Conservation (phyloP, 2,797 vertebrate species). For the Scleropages formosus region DNA sequence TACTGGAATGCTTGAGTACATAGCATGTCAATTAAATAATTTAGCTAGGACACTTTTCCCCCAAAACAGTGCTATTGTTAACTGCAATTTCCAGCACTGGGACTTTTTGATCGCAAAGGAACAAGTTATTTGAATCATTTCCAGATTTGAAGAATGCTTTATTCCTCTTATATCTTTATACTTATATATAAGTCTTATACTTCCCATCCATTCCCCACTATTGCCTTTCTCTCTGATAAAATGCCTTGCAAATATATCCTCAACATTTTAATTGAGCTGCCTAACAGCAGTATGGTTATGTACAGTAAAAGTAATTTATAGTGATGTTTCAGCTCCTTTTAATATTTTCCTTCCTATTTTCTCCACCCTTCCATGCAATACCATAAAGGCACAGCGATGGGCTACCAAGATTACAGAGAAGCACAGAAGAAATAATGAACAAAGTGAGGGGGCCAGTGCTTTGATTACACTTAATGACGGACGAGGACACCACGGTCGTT, state of each 20-base stretch:
- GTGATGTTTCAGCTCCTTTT: background rate
- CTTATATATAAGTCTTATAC: no score
- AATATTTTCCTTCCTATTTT: background rate
- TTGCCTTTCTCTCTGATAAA: background rate
- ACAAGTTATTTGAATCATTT: background rate
- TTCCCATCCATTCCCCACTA: background rate
- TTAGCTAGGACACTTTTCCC: background rate
- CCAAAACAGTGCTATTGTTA: background rate
- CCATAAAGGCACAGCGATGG: slow-evolving; percentile 17
- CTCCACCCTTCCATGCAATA: background rate
- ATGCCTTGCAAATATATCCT: background rate
- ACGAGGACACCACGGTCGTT: slow-evolving; percentile 6
- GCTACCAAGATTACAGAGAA: background rate
- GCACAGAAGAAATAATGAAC: slow-evolving; percentile 9
- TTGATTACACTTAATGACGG: slow-evolving; percentile 23
- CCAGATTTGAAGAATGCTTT: background rate
- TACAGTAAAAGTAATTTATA: background rate
- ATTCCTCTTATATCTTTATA: background rate
- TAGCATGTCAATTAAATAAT: background rate
- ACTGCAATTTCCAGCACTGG: background rate
- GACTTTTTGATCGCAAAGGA: background rate
- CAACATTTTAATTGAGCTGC: slow-evolving; percentile 23
- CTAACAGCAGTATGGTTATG: background rate
- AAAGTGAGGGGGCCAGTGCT: slow-evolving; percentile 11
- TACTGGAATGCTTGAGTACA: background rate